phyloP scores from a whole-genome alignment of 1,140 invertebrate species.

The Nomia melanderi region DNA sequence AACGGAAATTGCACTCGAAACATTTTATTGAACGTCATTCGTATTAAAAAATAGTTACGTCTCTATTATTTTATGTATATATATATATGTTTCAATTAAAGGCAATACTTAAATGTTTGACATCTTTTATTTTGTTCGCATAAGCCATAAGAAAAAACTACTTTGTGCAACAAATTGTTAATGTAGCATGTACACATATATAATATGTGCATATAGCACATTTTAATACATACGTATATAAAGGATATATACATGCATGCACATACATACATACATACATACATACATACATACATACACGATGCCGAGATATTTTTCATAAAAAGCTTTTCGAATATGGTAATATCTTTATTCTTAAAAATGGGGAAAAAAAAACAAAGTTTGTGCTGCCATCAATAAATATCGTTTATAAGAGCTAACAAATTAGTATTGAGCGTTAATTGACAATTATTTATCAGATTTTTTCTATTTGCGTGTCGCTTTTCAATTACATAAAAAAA shows the following conservation, averaged over 20 bases:
- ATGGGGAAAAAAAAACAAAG: background rate
- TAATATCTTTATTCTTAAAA: slow-evolving; percentile 10
- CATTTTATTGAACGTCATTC: too few species aligned
- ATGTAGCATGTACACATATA: slow-evolving; percentile 7
- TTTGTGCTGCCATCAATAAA: slow-evolving; percentile 3
- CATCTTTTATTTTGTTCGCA: slow-evolving; percentile 24
- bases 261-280: slow-evolving; percentile 9
- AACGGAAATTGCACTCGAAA: too few species aligned
- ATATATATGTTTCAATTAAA: too few species aligned
- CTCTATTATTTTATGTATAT: too few species aligned
- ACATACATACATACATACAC: slow-evolving; percentile 1
- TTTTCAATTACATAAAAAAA: background rate
- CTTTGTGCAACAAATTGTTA: slow-evolving; percentile 39
- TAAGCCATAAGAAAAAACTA: slow-evolving; percentile 21
- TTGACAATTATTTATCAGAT: background rate
- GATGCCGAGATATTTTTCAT: background rate
- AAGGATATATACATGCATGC: background rate
- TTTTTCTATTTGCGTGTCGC: background rate
- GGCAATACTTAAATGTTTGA: slow-evolving; percentile 12
- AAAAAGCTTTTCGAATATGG: slow-evolving; percentile 14
- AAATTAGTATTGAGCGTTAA: background rate
- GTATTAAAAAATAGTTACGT: too few species aligned
- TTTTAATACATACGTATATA: slow-evolving; percentile 13
- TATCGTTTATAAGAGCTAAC: slow-evolving; percentile 9
- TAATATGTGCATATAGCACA: slow-evolving; percentile 6